These are phyloP conservation scores for Corydoras sp. DNA, from an alignment of 2,113 vertebrate species.

Conservation along the genomic window DNA sequence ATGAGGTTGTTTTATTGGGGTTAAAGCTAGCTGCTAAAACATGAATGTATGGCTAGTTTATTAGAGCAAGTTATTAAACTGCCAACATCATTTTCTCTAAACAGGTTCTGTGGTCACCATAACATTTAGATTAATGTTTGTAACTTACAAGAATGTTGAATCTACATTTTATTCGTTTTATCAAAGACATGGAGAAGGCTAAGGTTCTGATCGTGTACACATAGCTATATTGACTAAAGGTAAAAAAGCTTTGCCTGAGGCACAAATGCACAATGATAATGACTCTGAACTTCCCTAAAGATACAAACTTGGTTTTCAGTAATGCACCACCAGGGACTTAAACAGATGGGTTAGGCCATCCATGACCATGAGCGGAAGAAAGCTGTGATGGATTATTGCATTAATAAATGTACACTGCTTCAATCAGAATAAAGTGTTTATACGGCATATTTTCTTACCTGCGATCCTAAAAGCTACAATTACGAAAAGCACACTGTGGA, in stretches of 20 bases:
- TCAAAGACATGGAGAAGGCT: too few relatives aligned
- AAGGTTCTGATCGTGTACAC: neutral
- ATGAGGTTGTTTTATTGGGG: conserved; percentile 11
- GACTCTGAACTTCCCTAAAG: neutral
- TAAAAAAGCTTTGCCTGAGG: conserved; percentile 22
- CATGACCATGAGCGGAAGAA: neutral
- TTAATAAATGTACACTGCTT: too few relatives aligned
- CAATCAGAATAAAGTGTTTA: too few relatives aligned
- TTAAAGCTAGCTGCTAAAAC: conserved; percentile 14
- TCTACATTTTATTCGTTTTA: too few relatives aligned
- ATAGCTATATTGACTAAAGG: conserved; percentile 12
- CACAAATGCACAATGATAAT: conserved; percentile 15
- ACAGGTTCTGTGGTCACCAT: too few relatives aligned
- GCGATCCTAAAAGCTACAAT: too few relatives aligned
- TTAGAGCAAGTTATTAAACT: neutral
- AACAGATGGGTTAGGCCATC: neutral
- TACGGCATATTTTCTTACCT: too few relatives aligned
- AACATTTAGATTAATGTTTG: too few relatives aligned
- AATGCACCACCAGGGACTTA: conserved; percentile 14
- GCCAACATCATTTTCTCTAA: too few relatives aligned
- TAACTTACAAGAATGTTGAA: too few relatives aligned
- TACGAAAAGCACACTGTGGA: too few relatives aligned
- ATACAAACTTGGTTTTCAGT: conserved; percentile 7
- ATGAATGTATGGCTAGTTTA: conserved; percentile 4
- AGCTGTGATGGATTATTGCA: too few relatives aligned